phyloP scores from a whole-genome alignment of 2,797 vertebrate genomes.

The Sebastes minor region DNA sequence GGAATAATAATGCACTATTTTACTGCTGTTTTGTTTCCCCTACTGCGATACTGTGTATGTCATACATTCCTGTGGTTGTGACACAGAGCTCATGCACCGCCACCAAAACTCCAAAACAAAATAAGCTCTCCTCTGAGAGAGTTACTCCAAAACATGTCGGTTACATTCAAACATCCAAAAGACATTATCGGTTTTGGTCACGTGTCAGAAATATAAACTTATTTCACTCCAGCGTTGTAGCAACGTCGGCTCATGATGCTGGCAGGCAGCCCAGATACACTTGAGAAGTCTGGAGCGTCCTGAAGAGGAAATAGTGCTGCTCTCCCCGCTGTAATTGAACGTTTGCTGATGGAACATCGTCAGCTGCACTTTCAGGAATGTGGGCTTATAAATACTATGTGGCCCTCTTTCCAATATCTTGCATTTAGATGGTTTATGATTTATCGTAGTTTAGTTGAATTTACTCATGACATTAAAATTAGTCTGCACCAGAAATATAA shows the following conservation, averaged over 20 bases:
- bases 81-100: conserved; percentile 8
- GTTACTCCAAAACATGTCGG: conserved; percentile 13
- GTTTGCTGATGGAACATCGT: conserved; percentile 6
- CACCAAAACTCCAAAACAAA: conserved; percentile 11
- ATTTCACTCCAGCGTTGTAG: conserved; percentile 2
- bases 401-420: background rate
- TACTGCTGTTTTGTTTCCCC: conserved; percentile 7
- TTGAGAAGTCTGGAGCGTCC: background rate
- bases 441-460: background rate
- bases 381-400: background rate
- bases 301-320: background rate
- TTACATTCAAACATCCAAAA: conserved; percentile 34
- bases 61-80: conserved; percentile 48
- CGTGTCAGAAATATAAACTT: conserved; percentile 17
- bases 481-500: background rate
- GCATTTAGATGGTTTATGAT: background rate
- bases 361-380: background rate
- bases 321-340: background rate
- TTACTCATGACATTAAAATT: background rate
- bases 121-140: conserved; percentile 19
- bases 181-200: conserved; percentile 28
- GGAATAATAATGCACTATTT: background rate
- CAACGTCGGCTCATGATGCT: background rate
- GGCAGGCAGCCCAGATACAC: background rate
- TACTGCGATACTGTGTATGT: conserved; percentile 23